phyloP scores from a whole-genome alignment of 2,888 invertebrate genomes.

The Aleiodes leptofemur region DNA sequence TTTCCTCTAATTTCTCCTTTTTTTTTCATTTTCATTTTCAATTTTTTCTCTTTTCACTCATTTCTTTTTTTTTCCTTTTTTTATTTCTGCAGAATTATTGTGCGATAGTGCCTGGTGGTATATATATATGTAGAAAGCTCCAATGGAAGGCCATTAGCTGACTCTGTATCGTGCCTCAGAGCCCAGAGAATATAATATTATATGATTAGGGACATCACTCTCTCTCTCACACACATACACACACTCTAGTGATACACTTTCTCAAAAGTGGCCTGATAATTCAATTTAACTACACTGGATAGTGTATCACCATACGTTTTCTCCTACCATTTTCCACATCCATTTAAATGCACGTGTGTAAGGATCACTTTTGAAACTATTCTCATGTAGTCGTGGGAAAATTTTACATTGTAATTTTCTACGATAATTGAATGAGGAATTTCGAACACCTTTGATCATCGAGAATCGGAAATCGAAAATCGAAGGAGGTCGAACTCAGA shows the following conservation, averaged over 20 bases:
- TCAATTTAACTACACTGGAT: conserved; percentile 57
- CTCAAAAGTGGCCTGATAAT: conserved; percentile 73
- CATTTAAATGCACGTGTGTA: conserved; percentile 16
- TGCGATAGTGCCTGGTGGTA: conserved; percentile 9
- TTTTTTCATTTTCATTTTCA: background rate
- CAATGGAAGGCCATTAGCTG: conserved; percentile 67
- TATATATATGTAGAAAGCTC: background rate
- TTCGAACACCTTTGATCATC: conserved; percentile 71
- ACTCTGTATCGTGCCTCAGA: conserved; percentile 66
- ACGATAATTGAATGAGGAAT: conserved; percentile 54
- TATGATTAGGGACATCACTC: conserved; percentile 60
- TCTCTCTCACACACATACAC: conserved; percentile 66
- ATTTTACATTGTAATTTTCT: conserved; percentile 65
- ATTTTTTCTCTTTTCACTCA: background rate
- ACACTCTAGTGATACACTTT: conserved; percentile 72
- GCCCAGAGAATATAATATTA: conserved; percentile 67
- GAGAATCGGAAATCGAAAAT: conserved; percentile 34
- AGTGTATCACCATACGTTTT: conserved; percentile 56
- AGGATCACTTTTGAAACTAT: conserved; percentile 10
- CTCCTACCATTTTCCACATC: conserved; percentile 29
- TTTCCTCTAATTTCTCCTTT: background rate
- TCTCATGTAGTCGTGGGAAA: background rate
- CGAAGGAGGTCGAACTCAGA: background rate
- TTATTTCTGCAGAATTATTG: conserved; percentile 6
- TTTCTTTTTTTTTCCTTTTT: conserved; percentile 3